Percentiles rank a stretch among this genome's conserved stretches.
Conservation (phyloP, 2,888 invertebrate genomes). For the Andrena bucephala region DNA sequence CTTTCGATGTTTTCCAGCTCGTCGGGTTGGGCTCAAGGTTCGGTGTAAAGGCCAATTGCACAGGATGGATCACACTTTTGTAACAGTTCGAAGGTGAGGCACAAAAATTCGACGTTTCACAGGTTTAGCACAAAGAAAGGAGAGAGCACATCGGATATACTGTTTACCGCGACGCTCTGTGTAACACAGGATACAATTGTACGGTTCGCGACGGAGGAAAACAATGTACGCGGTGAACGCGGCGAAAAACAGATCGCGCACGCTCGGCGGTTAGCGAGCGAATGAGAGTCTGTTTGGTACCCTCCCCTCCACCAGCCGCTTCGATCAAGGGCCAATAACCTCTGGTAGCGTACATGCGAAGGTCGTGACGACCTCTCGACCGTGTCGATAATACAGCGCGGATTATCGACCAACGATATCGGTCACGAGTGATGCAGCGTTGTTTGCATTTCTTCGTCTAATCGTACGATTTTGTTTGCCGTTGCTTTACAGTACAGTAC, state of each 20-base stretch:
- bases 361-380: background rate
- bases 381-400: constrained; percentile 18
- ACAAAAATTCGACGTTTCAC: constrained; percentile 48
- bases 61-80: constrained; percentile 34
- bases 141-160: constrained; percentile 16
- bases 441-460: too few relatives aligned
- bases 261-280: constrained; percentile 72
- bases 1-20: constrained; percentile 40
- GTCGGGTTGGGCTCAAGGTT: constrained; percentile 15
- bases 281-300: constrained; percentile 58
- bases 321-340: constrained; percentile 50
- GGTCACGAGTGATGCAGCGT: background rate
- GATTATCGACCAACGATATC: constrained; percentile 31
- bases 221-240: constrained; percentile 32
- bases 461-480: too few relatives aligned
- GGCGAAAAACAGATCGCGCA: constrained; percentile 42
- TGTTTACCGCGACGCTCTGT: background rate
- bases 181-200: constrained; percentile 21
- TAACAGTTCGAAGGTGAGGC: constrained; percentile 9
- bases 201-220: constrained; percentile 32
- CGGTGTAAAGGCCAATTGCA: constrained; percentile 20
- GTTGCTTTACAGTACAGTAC: too few relatives aligned
- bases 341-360: constrained; percentile 42
- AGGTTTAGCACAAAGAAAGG: constrained; percentile 35
- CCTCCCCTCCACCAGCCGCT: constrained; percentile 27